Base-by-base conservation (phyloP, 2,888 invertebrate species). In the Linyphia triangularis region DNA sequence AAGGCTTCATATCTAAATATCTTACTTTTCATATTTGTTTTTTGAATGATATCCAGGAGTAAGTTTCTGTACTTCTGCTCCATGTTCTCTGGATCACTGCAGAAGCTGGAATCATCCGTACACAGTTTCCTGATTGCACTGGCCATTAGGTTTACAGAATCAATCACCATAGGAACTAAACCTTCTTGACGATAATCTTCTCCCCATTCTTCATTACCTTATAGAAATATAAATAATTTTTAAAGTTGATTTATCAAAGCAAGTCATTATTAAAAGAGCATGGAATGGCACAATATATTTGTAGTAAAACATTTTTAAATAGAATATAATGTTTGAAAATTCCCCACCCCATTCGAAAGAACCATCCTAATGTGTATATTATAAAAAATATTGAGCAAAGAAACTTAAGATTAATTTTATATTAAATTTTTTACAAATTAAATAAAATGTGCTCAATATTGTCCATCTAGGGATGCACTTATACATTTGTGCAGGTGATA, bases 131-230 rank as follows among this genome's bases (percentile, higher is more conserved):
- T 95, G 24, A 96, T 93, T 0, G 95, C 95, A 91, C 95, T 94
- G 0, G 96, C 96, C 92, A 96, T 94, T 0, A 96, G 95, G 91
- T 95, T 96, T 0, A 96, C 96, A 0, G 96, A 96, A 92, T 96
- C 96, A 84, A 96, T 95, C 7, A 96, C 95, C 92, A 95, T 96
- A 89, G 95, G 95, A 1, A 96, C 94, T 28, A 94, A 92, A 33
- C 94, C 94, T 91, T 94, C 94, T 90, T 94, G 94, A 90, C 94
- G 94, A 91, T 94, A 94, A 85, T 93, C 93, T 19, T 9, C 4
- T 63, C 91, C 19, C 30, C 89, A 30, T 33, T 90, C 59, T 94
- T 93, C 75, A 91, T 91, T 91, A 94, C 94, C 59, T 90, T 51
- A 51, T 63, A 7, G 63, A n/a, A 28, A 24, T 37, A 6, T 37